These are phyloP conservation scores for Syritta pipiens DNA, from an alignment of 2,888 invertebrate genomes.

Conservation along the genomic window DNA sequence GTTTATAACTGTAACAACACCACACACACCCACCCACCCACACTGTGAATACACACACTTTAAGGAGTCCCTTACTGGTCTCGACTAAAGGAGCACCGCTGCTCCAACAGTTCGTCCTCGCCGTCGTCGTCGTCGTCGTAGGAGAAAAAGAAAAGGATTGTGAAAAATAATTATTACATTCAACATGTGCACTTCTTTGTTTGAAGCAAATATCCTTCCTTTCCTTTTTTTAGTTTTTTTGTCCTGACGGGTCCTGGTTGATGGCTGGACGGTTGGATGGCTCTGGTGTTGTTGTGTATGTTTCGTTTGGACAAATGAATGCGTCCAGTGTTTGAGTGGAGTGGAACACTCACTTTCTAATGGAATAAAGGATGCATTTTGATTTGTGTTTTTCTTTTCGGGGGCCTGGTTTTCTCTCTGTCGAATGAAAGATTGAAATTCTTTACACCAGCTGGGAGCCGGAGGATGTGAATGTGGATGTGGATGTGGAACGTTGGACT, in stretches of 20 bases:
- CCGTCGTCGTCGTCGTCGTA: no score
- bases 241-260: not conserved
- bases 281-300: not conserved
- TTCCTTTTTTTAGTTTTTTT: not conserved
- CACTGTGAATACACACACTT: no score
- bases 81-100: no score
- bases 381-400: constrained; percentile 25
- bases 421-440: no score
- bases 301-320: constrained; percentile 56
- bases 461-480: no score
- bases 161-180: constrained; percentile 68
- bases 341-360: constrained; percentile 48
- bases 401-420: not conserved
- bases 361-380: constrained; percentile 58
- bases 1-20: constrained; percentile 64
- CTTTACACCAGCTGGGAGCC: no score
- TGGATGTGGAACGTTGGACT: not conserved
- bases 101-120: no score
- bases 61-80: constrained; percentile 13
- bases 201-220: constrained; percentile 8
- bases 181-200: constrained; percentile 66
- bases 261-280: not conserved
- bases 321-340: constrained; percentile 20
- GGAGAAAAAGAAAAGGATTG: constrained; percentile 23
- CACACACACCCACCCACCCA: no score